A percentile compares a stretch with the other conserved stretches of the same genome.
Evolutionary conservation across 2,113 vertebrate species (phyloP).

Genomic region (Peucedramus taeniatus): DNA sequence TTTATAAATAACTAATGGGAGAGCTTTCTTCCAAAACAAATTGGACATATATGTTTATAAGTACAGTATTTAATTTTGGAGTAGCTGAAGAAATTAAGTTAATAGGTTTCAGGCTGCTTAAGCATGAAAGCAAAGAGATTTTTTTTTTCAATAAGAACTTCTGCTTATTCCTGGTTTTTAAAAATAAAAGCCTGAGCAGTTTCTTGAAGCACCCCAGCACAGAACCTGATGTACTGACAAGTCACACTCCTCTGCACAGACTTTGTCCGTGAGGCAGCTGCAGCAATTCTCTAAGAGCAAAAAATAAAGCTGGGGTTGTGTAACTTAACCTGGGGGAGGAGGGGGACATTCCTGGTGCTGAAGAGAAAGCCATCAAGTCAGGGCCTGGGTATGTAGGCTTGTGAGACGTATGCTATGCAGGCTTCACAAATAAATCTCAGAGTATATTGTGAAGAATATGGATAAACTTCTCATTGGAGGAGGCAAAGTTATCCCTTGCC

Average conservation of each 20-base stretch:
- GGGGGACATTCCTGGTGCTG: constrained; percentile 6
- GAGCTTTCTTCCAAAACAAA: constrained; percentile 3
- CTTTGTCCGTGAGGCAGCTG: constrained; percentile 33
- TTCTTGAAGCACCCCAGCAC: background rate
- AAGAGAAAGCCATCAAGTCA: background rate
- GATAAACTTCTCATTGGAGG: background rate
- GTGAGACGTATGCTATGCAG: background rate
- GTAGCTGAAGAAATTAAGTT: background rate
- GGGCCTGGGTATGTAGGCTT: background rate
- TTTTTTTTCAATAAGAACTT: background rate
- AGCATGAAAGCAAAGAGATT: background rate
- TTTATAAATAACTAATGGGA: background rate
- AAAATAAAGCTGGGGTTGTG: constrained; percentile 51
- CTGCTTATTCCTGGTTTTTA: background rate
- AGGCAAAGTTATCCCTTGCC: background rate
- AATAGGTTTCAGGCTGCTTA: background rate
- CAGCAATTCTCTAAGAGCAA: background rate
- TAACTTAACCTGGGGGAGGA: constrained; percentile 42
- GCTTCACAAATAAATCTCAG: background rate
- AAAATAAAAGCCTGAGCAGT: constrained; percentile 18
- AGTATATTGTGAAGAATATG: background rate
- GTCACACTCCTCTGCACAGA: constrained; percentile 19
- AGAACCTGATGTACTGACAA: constrained; percentile 50
- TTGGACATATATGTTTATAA: background rate
- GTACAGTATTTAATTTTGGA: background rate